Percentiles rank a stretch among this genome's conserved stretches.
Evolutionary conservation across 2,797 vertebrate genomes (phyloP).

Genomic region (Lemur catta): DNA sequence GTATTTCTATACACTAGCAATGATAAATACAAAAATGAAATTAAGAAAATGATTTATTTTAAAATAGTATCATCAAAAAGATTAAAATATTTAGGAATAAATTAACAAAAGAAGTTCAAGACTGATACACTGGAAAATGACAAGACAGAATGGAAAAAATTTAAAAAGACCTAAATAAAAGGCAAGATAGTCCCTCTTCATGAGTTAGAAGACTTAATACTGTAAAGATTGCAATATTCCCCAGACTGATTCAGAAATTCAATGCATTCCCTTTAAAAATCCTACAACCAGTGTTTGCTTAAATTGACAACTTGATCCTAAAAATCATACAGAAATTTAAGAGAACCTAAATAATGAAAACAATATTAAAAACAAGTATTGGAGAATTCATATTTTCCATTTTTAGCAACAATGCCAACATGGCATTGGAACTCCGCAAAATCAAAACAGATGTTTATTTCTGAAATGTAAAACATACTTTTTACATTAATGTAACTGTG

Average conservation of each 20-base stretch:
- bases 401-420: not conserved
- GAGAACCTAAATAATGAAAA: not conserved
- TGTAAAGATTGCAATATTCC: not conserved
- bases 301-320: not conserved
- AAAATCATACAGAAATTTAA: not conserved
- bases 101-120: not conserved
- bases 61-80: too few relatives aligned
- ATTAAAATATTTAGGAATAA: too few relatives aligned
- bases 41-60: too few relatives aligned
- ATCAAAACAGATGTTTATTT: not conserved
- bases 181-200: fast-evolving
- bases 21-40: too few relatives aligned
- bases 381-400: not conserved
- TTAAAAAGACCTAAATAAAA: not conserved
- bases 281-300: not conserved
- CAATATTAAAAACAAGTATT: not conserved
- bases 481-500: not conserved
- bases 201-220: not conserved
- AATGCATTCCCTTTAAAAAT: not conserved
- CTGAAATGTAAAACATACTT: not conserved
- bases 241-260: not conserved
- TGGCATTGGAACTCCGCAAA: not conserved
- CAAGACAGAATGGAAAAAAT: not conserved
- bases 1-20: too few relatives aligned
- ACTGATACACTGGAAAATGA: not conserved